Evolutionary conservation across 2,888 invertebrate species (phyloP).

Genomic region (Adela reaumurella): DNA sequence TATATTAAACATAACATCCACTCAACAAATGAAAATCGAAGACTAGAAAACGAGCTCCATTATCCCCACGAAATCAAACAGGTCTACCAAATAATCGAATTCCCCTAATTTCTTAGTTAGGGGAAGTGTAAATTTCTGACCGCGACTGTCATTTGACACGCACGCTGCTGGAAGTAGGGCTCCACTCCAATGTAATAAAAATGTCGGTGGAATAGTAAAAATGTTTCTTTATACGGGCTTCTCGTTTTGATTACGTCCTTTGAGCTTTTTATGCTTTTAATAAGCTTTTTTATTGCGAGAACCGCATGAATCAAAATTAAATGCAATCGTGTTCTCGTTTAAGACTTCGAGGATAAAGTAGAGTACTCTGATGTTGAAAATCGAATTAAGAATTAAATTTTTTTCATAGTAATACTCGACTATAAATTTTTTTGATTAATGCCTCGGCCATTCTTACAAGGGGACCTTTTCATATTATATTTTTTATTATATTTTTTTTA

Average conservation of each 20-base stretch:
- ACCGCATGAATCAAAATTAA: too few species aligned
- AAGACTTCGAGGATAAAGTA: too few species aligned
- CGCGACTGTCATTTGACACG: not conserved
- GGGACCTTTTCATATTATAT: too few species aligned
- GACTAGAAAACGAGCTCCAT: not conserved
- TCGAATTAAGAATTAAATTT: too few species aligned
- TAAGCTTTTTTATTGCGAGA: not conserved
- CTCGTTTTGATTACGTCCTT: not conserved
- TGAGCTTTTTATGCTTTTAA: not conserved
- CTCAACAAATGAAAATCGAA: too few species aligned
- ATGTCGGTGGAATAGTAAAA: not conserved
- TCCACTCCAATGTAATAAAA: not conserved
- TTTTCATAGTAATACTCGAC: too few species aligned
- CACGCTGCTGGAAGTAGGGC: not conserved
- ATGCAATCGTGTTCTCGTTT: too few species aligned
- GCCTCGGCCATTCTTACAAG: too few species aligned
- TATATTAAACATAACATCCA: too few species aligned
- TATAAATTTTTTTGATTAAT: too few species aligned
- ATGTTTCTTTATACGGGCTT: not conserved
- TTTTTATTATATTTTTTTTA: too few species aligned
- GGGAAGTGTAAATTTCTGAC: not conserved
- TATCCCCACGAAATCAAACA: not conserved
- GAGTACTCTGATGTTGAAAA: too few species aligned
- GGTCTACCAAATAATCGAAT: not conserved
- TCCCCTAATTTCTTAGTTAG: not conserved